Conservation (phyloP, 2,888 invertebrate genomes). For the Melinaea marsaeus region DNA sequence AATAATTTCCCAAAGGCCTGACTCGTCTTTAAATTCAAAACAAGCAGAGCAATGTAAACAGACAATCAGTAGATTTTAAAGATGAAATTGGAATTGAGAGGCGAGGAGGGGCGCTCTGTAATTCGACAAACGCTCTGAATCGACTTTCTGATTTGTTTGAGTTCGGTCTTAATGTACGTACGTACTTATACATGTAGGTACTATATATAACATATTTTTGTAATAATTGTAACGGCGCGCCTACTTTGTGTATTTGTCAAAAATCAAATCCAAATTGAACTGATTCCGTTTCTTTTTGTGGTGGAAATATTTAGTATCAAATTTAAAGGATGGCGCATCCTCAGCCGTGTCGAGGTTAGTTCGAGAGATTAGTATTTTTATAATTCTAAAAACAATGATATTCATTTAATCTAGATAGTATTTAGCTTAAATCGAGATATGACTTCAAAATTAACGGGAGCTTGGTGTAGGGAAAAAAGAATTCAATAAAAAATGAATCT, state of each 20-base stretch:
- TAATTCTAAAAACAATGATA: too few relatives aligned
- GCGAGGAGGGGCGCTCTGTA: constrained; percentile 41
- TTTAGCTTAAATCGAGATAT: too few relatives aligned
- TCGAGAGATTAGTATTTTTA: too few relatives aligned
- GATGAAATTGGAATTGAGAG: constrained; percentile 61
- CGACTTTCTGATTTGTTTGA: constrained; percentile 43
- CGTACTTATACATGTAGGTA: constrained; percentile 27
- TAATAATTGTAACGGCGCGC: neutral
- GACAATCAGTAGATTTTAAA: constrained; percentile 74
- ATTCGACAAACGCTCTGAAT: constrained; percentile 62
- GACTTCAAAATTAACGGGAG: too few relatives aligned
- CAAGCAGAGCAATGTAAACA: constrained; percentile 72
- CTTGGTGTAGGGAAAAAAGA: too few relatives aligned
- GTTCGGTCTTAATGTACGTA: constrained; percentile 38
- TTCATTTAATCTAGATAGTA: too few relatives aligned
- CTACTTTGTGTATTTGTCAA: neutral
- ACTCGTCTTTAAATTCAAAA: constrained; percentile 64
- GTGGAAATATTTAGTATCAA: too few relatives aligned
- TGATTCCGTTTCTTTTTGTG: too few relatives aligned
- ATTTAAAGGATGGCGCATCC: too few relatives aligned
- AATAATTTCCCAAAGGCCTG: constrained; percentile 40
- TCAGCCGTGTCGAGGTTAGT: too few relatives aligned
- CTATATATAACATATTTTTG: neutral
- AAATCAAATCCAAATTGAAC: too few relatives aligned
- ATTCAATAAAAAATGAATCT: too few relatives aligned